Conservation (phyloP, 2,113 vertebrate genomes). For the Chaetorhynchus papuensis region DNA sequence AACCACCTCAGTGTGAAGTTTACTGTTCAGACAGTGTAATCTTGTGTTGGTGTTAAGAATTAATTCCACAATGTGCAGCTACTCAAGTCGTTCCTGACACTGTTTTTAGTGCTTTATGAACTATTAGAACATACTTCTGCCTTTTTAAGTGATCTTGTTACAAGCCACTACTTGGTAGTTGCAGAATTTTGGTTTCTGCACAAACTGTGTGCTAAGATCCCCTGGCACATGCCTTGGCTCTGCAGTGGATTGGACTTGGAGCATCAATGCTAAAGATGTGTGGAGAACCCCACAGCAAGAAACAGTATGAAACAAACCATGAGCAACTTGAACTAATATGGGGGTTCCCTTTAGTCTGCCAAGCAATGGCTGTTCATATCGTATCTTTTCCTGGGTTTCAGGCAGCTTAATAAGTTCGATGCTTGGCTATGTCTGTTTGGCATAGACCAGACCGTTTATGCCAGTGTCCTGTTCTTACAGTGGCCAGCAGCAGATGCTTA, state of each 20-base stretch:
- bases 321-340: background rate
- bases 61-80: background rate
- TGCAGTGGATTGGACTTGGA: background rate
- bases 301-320: background rate
- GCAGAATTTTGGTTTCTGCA: background rate
- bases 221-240: fast-evolving
- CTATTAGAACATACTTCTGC: background rate
- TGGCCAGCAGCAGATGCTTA: background rate
- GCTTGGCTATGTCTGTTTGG: background rate
- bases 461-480: background rate
- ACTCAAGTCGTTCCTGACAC: background rate
- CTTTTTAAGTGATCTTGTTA: conserved; percentile 20
- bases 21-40: background rate
- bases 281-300: background rate
- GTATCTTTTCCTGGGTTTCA: background rate
- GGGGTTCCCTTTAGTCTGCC: background rate
- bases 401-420: background rate
- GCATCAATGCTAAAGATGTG: background rate
- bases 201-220: background rate
- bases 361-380: background rate
- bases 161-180: background rate
- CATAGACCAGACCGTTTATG: background rate
- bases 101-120: conserved; percentile 2
- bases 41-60: background rate
- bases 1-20: background rate